Evolutionary conservation across 2,113 vertebrate species (phyloP).

Genomic region (Rissa tridactyla): DNA sequence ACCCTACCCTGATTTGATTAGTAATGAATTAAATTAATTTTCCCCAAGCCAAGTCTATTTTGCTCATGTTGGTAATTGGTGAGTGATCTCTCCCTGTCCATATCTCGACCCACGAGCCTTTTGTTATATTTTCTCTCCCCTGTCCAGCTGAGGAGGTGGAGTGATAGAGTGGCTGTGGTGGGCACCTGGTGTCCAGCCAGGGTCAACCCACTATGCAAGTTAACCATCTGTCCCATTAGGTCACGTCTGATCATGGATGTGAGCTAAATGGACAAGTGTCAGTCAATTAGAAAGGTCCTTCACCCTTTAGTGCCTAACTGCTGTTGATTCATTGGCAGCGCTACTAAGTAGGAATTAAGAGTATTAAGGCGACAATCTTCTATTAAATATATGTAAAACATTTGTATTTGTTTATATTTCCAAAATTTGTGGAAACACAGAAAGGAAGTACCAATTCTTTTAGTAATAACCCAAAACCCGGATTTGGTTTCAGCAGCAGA

Average conservation of each 20-base stretch:
- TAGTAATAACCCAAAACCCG: neutral
- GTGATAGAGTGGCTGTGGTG: too few species aligned
- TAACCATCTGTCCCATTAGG: neutral
- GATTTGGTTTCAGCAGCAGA: neutral
- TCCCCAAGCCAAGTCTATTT: too few species aligned
- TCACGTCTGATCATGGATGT: neutral
- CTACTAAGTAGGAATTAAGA: neutral
- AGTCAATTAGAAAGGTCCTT: neutral
- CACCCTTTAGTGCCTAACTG: neutral
- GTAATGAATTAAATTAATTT: too few species aligned
- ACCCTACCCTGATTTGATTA: too few species aligned
- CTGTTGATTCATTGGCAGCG: neutral
- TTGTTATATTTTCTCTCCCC: too few species aligned
- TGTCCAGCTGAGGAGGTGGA: too few species aligned
- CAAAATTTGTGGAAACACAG: neutral
- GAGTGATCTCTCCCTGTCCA: too few species aligned
- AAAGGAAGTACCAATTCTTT: neutral
- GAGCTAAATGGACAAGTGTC: neutral
- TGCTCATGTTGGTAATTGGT: too few species aligned
- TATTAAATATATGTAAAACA: neutral
- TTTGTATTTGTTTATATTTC: neutral
- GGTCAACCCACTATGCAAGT: too few species aligned
- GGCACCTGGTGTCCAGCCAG: too few species aligned
- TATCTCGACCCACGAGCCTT: too few species aligned
- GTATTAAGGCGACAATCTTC: neutral